These are phyloP conservation scores for Tretioscincus oriximinensis DNA, from an alignment of 2,113 vertebrate species.

Conservation along the genomic window DNA sequence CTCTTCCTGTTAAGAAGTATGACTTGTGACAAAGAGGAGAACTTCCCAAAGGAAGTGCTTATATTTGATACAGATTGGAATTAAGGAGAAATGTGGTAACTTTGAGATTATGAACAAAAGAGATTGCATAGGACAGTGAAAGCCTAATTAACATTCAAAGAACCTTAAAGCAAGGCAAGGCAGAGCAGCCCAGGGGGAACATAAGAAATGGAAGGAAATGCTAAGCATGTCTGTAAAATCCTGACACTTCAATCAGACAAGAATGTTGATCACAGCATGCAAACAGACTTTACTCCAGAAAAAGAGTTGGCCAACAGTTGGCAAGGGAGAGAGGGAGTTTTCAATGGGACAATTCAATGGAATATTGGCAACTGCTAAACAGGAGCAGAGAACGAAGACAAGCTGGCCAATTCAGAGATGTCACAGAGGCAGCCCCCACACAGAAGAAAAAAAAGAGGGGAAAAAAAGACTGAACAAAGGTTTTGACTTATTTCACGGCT, in stretches of 20 bases:
- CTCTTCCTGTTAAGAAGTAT: not conserved
- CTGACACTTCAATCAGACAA: slow-evolving; percentile 13
- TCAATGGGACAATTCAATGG: not conserved
- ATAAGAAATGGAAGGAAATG: slow-evolving; percentile 14
- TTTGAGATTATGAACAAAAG: slow-evolving; percentile 6
- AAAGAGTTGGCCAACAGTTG: slow-evolving; percentile 1
- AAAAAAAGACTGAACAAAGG: not conserved
- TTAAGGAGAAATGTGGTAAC: slow-evolving; percentile 32
- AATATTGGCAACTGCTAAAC: not conserved
- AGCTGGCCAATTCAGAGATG: not conserved
- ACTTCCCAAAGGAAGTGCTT: slow-evolving; percentile 3
- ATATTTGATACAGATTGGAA: slow-evolving; percentile 29
- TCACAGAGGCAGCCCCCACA: too few relatives aligned
- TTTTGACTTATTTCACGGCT: not conserved
- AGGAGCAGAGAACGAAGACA: not conserved
- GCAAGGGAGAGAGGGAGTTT: slow-evolving; percentile 1
- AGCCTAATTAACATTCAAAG: slow-evolving; percentile 31
- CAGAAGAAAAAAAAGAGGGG: too few relatives aligned
- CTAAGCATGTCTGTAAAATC: not conserved
- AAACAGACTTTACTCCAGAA: slow-evolving; percentile 6
- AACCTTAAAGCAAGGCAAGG: slow-evolving; percentile 11
- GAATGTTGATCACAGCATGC: not conserved
- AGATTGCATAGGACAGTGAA: slow-evolving; percentile 12
- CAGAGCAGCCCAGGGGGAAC: slow-evolving; percentile 1
- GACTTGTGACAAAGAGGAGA: slow-evolving; percentile 1